Evolutionary conservation across 2,113 vertebrate species (phyloP), one percentile per base, ranked within the genome.

Genomic region (Bettongia penicillata): DNA sequence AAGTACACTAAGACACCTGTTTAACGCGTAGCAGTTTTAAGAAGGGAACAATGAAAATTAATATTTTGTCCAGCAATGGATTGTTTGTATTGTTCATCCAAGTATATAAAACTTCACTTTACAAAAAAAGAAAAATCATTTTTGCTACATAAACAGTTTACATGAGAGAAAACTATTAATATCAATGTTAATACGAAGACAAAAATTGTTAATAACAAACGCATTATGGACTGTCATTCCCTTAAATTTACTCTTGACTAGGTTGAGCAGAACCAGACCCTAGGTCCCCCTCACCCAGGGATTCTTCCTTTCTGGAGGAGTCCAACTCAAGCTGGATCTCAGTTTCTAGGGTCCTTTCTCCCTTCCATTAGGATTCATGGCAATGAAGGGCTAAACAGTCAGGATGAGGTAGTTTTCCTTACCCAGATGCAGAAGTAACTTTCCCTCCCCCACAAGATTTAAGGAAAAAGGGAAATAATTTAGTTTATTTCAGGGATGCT

Each of bases 101-200:
- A 95, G 94, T 51, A 92, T 52, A 94, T 52, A 90, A 94, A 95
- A 24, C 61, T 48, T 89, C 11, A 61, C 31, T 95, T 96, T 28
- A 91, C 96, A 95, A 93, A 68, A 68, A n/a, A 22, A 84, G 1
- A 77, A 77, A 84, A 84, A 22, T 43, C 25, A 48, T 95, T 94
- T 84, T 43, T 84, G 68, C 28, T 49, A 93, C 77, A 93, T 95
- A 61, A 95, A 91, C 50, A 94, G 19, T 52, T 93, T 4, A 91
- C 3, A 37, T 68, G 61, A 68, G 10, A 68, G 31, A 68, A 61
- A 61, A 31, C 37, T 37, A 31, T 37, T 14, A 31, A 61, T 31
- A 61, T 10, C 25, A 11, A 61, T 37, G 61, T 68, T 68, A 68
- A 68, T 16, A 6, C 8, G 25, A 37, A 68, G 31, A 68, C 31